phyloP scores from a whole-genome alignment of 2,888 invertebrate genomes.

The Tricholauxania praeusta region DNA sequence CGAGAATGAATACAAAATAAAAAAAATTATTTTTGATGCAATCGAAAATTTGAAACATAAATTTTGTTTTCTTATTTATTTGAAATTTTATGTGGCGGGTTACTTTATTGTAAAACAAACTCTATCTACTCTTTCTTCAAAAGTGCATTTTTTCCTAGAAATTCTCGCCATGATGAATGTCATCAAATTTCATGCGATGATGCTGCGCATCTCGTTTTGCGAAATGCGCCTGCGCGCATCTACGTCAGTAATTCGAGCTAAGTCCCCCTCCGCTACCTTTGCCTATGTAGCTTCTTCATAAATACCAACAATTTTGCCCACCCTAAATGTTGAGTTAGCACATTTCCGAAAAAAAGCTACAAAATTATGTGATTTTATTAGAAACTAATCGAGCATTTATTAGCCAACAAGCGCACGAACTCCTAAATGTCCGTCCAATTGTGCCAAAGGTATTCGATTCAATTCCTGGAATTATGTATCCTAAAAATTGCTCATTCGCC shows the following conservation, averaged over 20 bases:
- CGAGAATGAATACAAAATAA: slow-evolving; percentile 54
- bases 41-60: slow-evolving; percentile 39
- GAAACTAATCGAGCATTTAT: slow-evolving; percentile 42
- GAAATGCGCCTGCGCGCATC: slow-evolving; percentile 22
- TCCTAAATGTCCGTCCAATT: too few relatives aligned
- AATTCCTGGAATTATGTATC: slow-evolving; percentile 61
- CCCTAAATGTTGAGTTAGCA: background rate
- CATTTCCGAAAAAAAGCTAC: slow-evolving; percentile 20
- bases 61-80: slow-evolving; percentile 18
- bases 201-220: background rate
- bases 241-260: slow-evolving; percentile 25
- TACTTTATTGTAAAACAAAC: slow-evolving; percentile 14
- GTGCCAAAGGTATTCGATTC: slow-evolving; percentile 61
- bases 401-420: background rate
- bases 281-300: background rate
- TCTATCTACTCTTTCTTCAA: background rate
- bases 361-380: slow-evolving; percentile 38
- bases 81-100: slow-evolving; percentile 31
- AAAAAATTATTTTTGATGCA: slow-evolving; percentile 35
- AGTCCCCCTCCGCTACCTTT: background rate
- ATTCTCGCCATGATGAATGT: slow-evolving; percentile 24
- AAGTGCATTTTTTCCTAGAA: slow-evolving; percentile 38
- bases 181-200: slow-evolving; percentile 22
- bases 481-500: slow-evolving; percentile 52
- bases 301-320: too few relatives aligned